Base-by-base conservation (phyloP, 2,113 vertebrate genomes). In the Mixornis gularis region DNA sequence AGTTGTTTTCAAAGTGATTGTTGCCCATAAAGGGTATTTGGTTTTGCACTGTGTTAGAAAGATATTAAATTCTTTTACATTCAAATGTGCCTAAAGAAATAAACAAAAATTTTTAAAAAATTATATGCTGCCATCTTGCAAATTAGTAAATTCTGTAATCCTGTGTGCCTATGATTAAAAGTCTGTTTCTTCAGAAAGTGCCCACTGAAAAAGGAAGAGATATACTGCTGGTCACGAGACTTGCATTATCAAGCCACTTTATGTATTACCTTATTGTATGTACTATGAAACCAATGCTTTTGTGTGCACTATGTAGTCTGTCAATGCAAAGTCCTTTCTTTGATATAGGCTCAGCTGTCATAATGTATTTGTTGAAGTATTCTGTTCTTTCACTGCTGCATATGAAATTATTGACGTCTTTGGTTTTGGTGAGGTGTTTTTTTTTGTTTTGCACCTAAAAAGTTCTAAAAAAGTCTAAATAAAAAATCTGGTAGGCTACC, bases 21-120 rank as follows among this genome's bases (percentile, higher is more conserved):
- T 92, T 96, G 94, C 94, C 95, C 81, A 43, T 78, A 93, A 76
- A 92, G 40, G 94, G 93, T 92, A 97, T 87, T 97, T 14, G 20
- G 95, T 95, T 94, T 97, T 97, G 97, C 97, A 98, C 97, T 96
- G 95, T 96, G 70, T 94, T 96, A 87, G 65, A 93, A 94, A 95
- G 74, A 94, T 85, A 66, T 15, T 25, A 74, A 41, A 58, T 85
- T 60, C 25, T 92, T 95, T 95, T 96, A 94, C 96, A 97, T 97
- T 97, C 97, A 93, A 90, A 97, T 90, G 97, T 98, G 97, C 97
- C 98, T 98, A 93, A 97, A 97, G 9, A 80, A 93, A 63, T 30
- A 72, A 74, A 91, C 2, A 55, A 43, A 82, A 38, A 22, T 7
- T 6, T 29, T 0, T 1, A 5, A 66, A 95, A 94, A 79, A 19